Evolutionary conservation across 2,797 vertebrate species (phyloP).

Genomic region (Hipposideros larvatus): DNA sequence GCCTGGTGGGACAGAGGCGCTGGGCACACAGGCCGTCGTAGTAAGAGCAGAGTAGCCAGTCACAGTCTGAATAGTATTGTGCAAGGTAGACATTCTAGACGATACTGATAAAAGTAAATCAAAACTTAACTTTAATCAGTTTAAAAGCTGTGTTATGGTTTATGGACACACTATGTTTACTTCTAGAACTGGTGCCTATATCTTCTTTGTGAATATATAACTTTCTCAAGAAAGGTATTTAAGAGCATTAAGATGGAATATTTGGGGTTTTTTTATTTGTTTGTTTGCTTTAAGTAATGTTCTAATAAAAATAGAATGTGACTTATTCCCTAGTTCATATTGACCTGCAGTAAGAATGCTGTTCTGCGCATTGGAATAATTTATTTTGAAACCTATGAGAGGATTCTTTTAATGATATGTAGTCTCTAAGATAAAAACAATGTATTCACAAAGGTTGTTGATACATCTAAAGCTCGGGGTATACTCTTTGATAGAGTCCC

Average conservation of each 20-base stretch:
- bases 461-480: not conserved
- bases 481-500: not conserved
- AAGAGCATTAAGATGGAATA: constrained; percentile 9
- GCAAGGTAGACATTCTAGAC: not conserved
- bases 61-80: no score
- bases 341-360: not conserved
- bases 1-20: not conserved
- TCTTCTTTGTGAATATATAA: not conserved
- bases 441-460: not conserved
- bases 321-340: not conserved
- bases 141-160: constrained; percentile 14
- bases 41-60: not conserved
- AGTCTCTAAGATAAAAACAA: not conserved
- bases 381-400: not conserved
- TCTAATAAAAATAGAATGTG: constrained; percentile 25
- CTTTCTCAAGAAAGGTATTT: constrained; percentile 52
- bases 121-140: not conserved
- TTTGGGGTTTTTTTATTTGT: not conserved
- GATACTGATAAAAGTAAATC: not conserved
- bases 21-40: not conserved
- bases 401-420: not conserved
- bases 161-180: not conserved
- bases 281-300: not conserved
- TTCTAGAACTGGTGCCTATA: not conserved
- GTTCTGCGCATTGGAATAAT: not conserved